Base-by-base conservation (phyloP, 2,888 invertebrate genomes). In the Desoria tigrina region DNA sequence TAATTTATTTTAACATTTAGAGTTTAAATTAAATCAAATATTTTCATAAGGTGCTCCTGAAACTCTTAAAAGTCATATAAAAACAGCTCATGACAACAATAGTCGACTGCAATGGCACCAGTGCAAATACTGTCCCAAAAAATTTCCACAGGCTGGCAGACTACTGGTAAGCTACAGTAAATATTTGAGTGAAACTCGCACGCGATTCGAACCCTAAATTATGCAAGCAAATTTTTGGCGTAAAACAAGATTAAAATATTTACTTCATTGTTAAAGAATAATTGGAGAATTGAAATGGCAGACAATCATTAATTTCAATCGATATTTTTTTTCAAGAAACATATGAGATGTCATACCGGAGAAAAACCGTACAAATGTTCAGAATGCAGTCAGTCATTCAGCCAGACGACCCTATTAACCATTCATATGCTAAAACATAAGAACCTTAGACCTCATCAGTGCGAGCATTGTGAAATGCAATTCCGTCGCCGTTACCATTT, bases 271-370 rank as follows among this genome's bases (percentile, higher is more conserved):
- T n/a, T n/a, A n/a, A n/a, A n/a, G n/a, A n/a, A n/a, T n/a, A n/a
- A n/a, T n/a, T n/a, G n/a, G n/a, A n/a, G n/a, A n/a, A n/a, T n/a
- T n/a, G n/a, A n/a, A n/a, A n/a, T n/a, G n/a, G n/a, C n/a, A n/a
- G n/a, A n/a, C n/a, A n/a, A n/a, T n/a, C n/a, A n/a, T n/a, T n/a
- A n/a, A n/a, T n/a, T n/a, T n/a, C n/a, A n/a, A n/a, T n/a, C n/a
- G n/a, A n/a, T n/a, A n/a, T n/a, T n/a, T n/a, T 45, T n/a, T 42
- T 26, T 9, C 14, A 21, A 57, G 57, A 57, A 57, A 42, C 57
- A 57, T n/a, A 57, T 57, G 57, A 3, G 37, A 23, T 11, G n/a
- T 21, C 57, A 57, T 24, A 57, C 57, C 2, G 57, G 57, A 42
- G 57, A 37, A 16, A 37, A 42, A n/a, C 57, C 57, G 18, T 21